These are phyloP conservation scores for Syndactyla subalaris DNA, from an alignment of 2,797 vertebrate species.

Conservation along the genomic window DNA sequence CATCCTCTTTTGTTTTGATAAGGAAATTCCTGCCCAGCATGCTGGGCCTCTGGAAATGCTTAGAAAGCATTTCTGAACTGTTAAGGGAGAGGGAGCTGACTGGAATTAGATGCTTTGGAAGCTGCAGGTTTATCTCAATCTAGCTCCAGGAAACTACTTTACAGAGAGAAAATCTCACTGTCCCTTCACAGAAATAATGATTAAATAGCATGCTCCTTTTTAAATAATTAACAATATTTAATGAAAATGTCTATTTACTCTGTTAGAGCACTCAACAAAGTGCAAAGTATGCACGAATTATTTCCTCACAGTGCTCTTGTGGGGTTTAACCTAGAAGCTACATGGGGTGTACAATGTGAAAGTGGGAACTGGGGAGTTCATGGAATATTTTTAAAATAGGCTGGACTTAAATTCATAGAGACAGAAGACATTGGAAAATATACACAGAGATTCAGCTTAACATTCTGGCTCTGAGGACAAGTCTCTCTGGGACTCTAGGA, in stretches of 20 bases:
- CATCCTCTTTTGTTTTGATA: neutral
- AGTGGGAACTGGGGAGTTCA: neutral
- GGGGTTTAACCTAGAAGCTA: fast-evolving
- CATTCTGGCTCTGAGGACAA: neutral
- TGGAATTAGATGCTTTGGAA: neutral
- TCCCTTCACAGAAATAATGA: neutral
- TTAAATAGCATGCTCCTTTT: neutral
- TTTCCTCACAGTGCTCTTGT: neutral
- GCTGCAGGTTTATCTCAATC: neutral
- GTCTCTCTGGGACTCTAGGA: neutral
- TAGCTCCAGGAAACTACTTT: neutral
- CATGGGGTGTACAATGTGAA: fast-evolving
- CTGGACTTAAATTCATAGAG: neutral
- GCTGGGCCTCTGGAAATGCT: neutral
- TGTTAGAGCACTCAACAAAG: neutral
- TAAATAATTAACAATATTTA: neutral
- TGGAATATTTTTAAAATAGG: neutral
- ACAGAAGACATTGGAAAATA: neutral
- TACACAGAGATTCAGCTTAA: neutral
- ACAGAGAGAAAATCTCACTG: neutral
- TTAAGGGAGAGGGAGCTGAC: neutral
- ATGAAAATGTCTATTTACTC: neutral
- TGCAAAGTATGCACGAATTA: neutral
- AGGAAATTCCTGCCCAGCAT: fast-evolving
- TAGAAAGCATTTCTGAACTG: neutral